Base-by-base conservation (phyloP, 1,140 invertebrate species). In the Heliconius melpomene region DNA sequence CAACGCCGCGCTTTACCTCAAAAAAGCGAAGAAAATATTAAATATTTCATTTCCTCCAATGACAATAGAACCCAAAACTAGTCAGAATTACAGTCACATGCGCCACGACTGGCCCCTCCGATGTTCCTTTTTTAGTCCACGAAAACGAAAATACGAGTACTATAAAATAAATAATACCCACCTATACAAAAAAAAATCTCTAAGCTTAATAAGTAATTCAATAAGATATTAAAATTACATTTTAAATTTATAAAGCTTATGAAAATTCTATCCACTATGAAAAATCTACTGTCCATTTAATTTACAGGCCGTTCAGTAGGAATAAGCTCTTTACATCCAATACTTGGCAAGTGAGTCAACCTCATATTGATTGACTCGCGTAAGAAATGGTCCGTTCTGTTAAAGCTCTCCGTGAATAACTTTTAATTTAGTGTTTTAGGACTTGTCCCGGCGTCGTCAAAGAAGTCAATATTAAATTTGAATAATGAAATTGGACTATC, bases 291-390 rank as follows among this genome's bases (percentile, higher is more conserved):
- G 57, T 60, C 8, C n/a, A 26, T 26, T 60, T 60, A 60, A 11
- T 26, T 23, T 60, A 60, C 9, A 26, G 57, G 26, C 57, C 11
- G 11, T 60, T 26, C 57, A 26, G 11, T 60, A 2, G 57, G 57
- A 60, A 60, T 60, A 60, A 60, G 57, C 57, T 23, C n/a, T 26
- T 60, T 60, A 60, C 57, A 60, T 26, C 23, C n/a, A 26, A 60
- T 60, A 60, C 57, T 60, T 60, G 57, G 57, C n/a, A 60, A 60
- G 26, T 60, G 57, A 60, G 57, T 60, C 23, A 23, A 60, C 26
- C 57, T 26, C 3, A 26, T 26, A 23, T 60, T 8, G 57, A 60
- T 60, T 60, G 26, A 29, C 57, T 23, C 57, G 52, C n/a, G 52
- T 60, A 60, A 60, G 57, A 26, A 60, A 26, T 26, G 23, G 54